These are phyloP conservation scores for Crocodylus rhombifer DNA, from an alignment of 2,797 vertebrate genomes.

Conservation along the genomic window DNA sequence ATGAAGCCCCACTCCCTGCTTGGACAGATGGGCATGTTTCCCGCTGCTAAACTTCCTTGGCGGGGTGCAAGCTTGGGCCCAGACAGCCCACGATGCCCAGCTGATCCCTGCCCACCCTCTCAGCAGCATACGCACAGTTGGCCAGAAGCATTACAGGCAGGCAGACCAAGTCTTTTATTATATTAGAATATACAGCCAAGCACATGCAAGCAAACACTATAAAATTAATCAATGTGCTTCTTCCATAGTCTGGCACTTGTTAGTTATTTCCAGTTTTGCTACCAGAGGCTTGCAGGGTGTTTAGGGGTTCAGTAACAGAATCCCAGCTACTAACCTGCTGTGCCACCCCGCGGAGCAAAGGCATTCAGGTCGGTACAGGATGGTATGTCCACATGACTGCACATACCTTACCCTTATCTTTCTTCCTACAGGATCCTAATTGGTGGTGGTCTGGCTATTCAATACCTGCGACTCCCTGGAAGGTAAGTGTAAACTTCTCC, in stretches of 20 bases:
- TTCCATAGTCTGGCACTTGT: background rate
- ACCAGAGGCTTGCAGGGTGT: background rate
- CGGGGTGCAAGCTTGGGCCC: too few relatives aligned
- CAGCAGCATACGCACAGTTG: too few relatives aligned
- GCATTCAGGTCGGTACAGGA: background rate
- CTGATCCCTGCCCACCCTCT: too few relatives aligned
- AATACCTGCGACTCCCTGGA: background rate
- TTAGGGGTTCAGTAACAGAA: background rate
- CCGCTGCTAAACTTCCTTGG: too few relatives aligned
- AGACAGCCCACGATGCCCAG: too few relatives aligned
- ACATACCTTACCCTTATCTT: background rate
- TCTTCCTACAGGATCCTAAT: background rate
- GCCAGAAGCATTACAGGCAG: too few relatives aligned
- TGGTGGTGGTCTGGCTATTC: background rate
- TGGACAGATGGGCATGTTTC: too few relatives aligned
- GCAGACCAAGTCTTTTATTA: too few relatives aligned
- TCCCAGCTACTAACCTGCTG: background rate
- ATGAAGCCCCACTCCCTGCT: too few relatives aligned
- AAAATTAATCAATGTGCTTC: background rate
- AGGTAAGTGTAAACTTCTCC: background rate
- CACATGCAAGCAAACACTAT: background rate
- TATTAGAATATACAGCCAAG: too few relatives aligned
- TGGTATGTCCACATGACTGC: background rate
- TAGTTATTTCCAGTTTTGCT: background rate
- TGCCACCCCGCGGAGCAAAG: background rate